Base-by-base conservation (phyloP, 2,113 vertebrate genomes). In the Carollia perspicillata region DNA sequence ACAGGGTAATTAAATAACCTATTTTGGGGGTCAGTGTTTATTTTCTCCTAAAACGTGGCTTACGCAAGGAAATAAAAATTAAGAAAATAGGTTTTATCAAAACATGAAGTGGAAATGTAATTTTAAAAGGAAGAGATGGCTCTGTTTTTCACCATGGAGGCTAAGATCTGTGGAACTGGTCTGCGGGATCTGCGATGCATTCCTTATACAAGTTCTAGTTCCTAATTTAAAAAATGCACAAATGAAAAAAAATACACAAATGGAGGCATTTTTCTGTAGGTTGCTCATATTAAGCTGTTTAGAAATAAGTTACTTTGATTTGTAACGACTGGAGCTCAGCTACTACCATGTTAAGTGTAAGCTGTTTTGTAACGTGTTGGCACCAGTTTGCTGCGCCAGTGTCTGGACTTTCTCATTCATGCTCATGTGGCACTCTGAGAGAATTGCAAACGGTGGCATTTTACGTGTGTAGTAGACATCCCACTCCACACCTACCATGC, bases 61-160 rank as follows among this genome's bases (percentile, higher is more conserved):
- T 10, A 58, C 44, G 63, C 17, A 35, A 97, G 79, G 96, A n/a
- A 97, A 96, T 80, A 96, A 89, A 84, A 13, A 7, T 93, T 94
- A 63, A 96, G 79, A 63, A 94, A 89, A 60, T 8, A 84, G 94
- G 1, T 91, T 95, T 18, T 58, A 96, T 85, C 68, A 75, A 96
- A 98, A 95, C 78, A 93, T 26, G 14, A 89, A 85, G 49, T 80
- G 90, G 55, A 85, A 97, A 84, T 91, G n/a, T 84, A 95, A 66
- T 20, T 96, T 97, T 63, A 51, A 44, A 94, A 77, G 51, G 80
- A 84, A 94, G 55, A 91, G n/a, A 49, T 8, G 81, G 10, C 16
- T 93, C 51, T 49, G 0, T 26, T 79, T 97, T 95, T 80, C 6
- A 69, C 2, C 33, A 33, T 58, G 77, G 63, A 96, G 55, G 30